Evolutionary conservation across 2,797 vertebrate genomes (phyloP).

Genomic region (Adrianichthys oophorus): DNA sequence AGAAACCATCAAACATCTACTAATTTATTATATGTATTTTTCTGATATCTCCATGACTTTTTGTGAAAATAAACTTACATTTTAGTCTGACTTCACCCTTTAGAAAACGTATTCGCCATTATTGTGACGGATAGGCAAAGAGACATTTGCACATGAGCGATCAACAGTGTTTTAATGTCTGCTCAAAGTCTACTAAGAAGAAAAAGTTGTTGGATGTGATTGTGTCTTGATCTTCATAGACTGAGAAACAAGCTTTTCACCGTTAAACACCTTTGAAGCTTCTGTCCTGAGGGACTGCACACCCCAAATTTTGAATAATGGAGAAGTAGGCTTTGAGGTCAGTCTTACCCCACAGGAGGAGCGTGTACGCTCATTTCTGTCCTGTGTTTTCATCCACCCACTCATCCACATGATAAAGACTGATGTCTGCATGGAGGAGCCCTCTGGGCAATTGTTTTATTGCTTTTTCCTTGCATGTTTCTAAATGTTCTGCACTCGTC

Average conservation of each 20-base stretch:
- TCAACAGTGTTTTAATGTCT: neutral
- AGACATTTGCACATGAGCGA: slow-evolving; percentile 5
- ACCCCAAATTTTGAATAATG: slow-evolving; percentile 24
- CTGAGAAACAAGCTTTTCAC: neutral
- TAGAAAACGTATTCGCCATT: neutral
- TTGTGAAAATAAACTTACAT: too few relatives aligned
- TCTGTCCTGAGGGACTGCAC: slow-evolving; percentile 19
- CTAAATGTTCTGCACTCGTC: slow-evolving; percentile 20
- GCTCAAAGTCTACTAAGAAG: slow-evolving; percentile 1
- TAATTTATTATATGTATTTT: too few relatives aligned
- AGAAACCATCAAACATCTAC: too few relatives aligned
- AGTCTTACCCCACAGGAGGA: slow-evolving; percentile 33
- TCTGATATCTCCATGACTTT: too few relatives aligned
- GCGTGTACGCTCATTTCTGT: slow-evolving; percentile 20
- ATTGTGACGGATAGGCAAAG: slow-evolving; percentile 16
- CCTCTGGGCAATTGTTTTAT: slow-evolving; percentile 34
- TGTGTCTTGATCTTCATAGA: neutral
- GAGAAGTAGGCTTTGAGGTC: slow-evolving; percentile 45
- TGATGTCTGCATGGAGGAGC: slow-evolving; percentile 37
- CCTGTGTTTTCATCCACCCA: slow-evolving; percentile 40
- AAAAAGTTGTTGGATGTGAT: too few relatives aligned
- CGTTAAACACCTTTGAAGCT: neutral
- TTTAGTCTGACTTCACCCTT: too few relatives aligned
- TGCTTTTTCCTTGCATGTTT: slow-evolving; percentile 32
- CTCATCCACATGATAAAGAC: slow-evolving; percentile 42